These are phyloP conservation scores for Tachysurus fulvidraco DNA, from an alignment of 2,113 vertebrate genomes.

Conservation along the genomic window DNA sequence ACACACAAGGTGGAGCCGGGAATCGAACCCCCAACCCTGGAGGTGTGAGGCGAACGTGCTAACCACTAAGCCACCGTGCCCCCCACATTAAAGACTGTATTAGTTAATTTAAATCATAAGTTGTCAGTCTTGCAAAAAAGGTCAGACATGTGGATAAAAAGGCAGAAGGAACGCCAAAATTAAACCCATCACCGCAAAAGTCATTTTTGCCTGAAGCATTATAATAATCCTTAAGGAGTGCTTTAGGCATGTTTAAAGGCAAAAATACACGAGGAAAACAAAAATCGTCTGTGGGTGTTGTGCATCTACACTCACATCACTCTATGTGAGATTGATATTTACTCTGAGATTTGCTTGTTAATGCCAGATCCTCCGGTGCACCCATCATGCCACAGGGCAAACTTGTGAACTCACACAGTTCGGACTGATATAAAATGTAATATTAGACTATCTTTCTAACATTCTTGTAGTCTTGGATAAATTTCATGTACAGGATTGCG, in stretches of 20 bases:
- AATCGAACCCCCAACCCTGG: too few species aligned
- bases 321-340: not conserved
- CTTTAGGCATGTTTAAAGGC: slow-evolving; percentile 70
- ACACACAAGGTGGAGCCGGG: too few species aligned
- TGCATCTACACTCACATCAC: slow-evolving; percentile 45
- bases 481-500: slow-evolving; percentile 57
- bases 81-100: not conserved
- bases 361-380: slow-evolving; percentile 2
- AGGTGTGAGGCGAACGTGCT: too few species aligned
- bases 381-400: slow-evolving; percentile 14
- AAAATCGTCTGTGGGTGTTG: slow-evolving; percentile 34
- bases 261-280: slow-evolving; percentile 34
- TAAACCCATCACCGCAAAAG: slow-evolving; percentile 53
- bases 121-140: slow-evolving; percentile 6
- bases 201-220: slow-evolving; percentile 67
- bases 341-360: not conserved
- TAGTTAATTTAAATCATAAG: slow-evolving; percentile 9
- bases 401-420: slow-evolving; percentile 5
- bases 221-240: slow-evolving; percentile 64
- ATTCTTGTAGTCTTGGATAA: slow-evolving; percentile 61
- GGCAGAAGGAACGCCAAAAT: slow-evolving; percentile 55
- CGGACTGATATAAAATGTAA: not conserved
- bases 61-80: too few species aligned
- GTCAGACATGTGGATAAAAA: slow-evolving; percentile 50
- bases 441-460: not conserved